Evolutionary conservation across 2,113 vertebrate genomes (phyloP), one percentile per base, ranked within the genome.

Genomic region (Rhinolophus ferrumequinum): DNA sequence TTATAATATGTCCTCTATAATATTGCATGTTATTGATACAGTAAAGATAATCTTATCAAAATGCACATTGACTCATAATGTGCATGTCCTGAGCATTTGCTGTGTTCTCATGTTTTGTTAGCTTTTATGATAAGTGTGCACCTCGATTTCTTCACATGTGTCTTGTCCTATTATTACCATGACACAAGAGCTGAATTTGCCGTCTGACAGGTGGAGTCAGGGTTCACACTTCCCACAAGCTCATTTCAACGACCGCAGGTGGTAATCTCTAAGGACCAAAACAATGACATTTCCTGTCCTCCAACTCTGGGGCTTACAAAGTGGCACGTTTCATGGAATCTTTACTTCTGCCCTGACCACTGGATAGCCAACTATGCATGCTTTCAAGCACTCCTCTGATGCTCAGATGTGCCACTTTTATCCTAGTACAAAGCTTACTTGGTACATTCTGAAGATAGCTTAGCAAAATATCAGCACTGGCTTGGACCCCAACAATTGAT

Each of bases 31-130:
- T 94, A 47, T 30, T 91, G 47, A 15, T 87, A 79, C 64, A 33
- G 56, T 97, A 50, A 94, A 93, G 8, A 67, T 82, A 80, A 70
- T 64, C 56, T 92, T 64, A 62, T 62, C 54, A 81, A 81, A 93
- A 95, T 96, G 96, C 83, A 92, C 96, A 96, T 87, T 95, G 83
- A n/a, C 26, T 89, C 64, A 22, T 60, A 76, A 96, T 94, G 97
- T 95, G 97, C 93, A 93, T 98, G 79, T 70, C 62, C 44, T 95
- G 15, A 95, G 73, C 86, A 75, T 94, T 88, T 94, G 89, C 96
- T 84, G 95, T 97, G 92, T 70, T 93, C 58, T 75, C 66, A 54
- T 58, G 13, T 62, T 88, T 18, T 94, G 50, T 58, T 87, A 89
- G 70, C 80, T 94, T 87, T 79, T 41, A 69, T 77, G 54, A 66